Evolutionary conservation across 2,888 invertebrate species (phyloP).

Genomic region (Nomada goodeniana): DNA sequence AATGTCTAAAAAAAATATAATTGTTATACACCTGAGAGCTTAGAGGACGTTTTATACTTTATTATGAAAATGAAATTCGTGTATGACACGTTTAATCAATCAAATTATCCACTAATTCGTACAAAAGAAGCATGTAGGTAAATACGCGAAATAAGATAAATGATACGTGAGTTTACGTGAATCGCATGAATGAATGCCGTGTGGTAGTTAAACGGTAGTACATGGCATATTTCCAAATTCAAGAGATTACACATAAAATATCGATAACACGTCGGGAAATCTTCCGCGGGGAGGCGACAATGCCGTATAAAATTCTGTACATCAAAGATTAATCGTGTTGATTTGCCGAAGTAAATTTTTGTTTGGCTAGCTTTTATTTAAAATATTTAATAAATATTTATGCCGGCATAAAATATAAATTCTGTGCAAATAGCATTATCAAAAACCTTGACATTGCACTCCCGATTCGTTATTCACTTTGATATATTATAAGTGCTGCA

Average conservation of each 20-base stretch:
- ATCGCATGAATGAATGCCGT: not conserved
- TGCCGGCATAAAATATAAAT: too few relatives aligned
- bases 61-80: too few relatives aligned
- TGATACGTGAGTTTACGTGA: not conserved
- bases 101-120: too few relatives aligned
- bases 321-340: not conserved
- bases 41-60: not conserved
- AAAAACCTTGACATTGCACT: too few relatives aligned
- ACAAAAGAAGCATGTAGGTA: not conserved
- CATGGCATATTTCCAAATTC: slow-evolving; percentile 8
- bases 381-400: too few relatives aligned
- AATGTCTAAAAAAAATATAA: not conserved
- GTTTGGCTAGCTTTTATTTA: not conserved
- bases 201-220: not conserved
- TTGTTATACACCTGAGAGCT: not conserved
- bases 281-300: slow-evolving; percentile 7
- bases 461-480: too few relatives aligned
- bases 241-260: slow-evolving; percentile 8
- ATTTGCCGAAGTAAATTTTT: not conserved
- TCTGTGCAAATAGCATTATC: too few relatives aligned
- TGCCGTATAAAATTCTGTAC: not conserved
- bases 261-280: slow-evolving; percentile 12
- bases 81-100: too few relatives aligned
- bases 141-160: not conserved
- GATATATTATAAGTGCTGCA: too few relatives aligned